Evolutionary conservation across 1,140 invertebrate genomes (phyloP), one percentile per base, ranked within the genome.

Genomic region (Acromyrmex charruanus): DNA sequence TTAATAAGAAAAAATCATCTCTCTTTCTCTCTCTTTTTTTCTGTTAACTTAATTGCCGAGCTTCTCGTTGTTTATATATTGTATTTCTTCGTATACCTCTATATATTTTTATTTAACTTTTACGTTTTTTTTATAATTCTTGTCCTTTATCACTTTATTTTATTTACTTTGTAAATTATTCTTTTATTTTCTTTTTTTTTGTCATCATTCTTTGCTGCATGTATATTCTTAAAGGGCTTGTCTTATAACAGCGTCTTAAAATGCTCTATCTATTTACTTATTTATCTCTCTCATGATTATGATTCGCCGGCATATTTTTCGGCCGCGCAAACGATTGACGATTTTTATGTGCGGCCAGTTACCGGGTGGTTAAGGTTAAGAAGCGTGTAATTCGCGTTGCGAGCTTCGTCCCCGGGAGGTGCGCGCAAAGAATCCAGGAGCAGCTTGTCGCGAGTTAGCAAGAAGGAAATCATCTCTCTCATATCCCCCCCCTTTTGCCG

Each of bases 361-460:
- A 74, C 55, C 80, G 69, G 55, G 2, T 61, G 53, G 53, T 74
- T 75, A 61, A 25, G 39, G 80, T 84, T 84, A 84, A 84, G 80
- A 84, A 84, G 80, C 80, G 80, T 84, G 80, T 84, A 84, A 84
- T 84, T 84, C 80, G 65, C 77, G 80, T 84, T 84, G 69, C 55
- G 39, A 84, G 69, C 55, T 75, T 51, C 80, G 80, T 53, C 68
- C 68, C 31, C 63, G 63, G n/a, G 49, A 80, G 80, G 18, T 82
- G 66, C 68, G 68, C 80, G 80, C 69, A 55, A 82, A 84, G 80
- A 75, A 75, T 84, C 80, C 80, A 63, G 80, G 39, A 84, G 80
- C 80, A 82, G 80, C 80, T 84, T 84, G 80, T 84, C 80, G 80
- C 69, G 80, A 84, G 80, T 84, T 84, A 84, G 80, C 80, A 74